Base-by-base conservation (phyloP, 2,113 vertebrate species). In the Bubo blakistoni region DNA sequence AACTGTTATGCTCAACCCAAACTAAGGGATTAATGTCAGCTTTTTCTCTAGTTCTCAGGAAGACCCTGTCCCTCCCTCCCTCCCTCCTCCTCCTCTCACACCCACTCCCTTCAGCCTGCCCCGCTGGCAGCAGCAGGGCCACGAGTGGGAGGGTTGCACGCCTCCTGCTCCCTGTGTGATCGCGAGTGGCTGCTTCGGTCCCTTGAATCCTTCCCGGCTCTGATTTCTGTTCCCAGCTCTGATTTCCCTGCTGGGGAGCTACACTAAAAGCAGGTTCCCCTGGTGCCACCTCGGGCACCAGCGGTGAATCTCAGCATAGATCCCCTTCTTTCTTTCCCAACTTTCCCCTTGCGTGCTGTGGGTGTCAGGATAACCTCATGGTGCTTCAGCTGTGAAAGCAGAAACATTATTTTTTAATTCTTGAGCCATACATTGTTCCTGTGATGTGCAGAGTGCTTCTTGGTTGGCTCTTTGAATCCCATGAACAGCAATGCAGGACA, bases 321-420 rank as follows among this genome's bases (percentile, higher is more conserved):
- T 20, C 7, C 18, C 3, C 20, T 58, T 80, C 11, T 11, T 69
- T 30, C 76, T 51, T 81, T 13, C 70, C 55, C 27, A 34, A 1
- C 32, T 49, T 63, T 55, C 15, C 16, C 42, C 13, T 29, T 7
- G 7, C 0, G 1, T 8, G 6, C 32, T 42, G 38, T 6, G 49
- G 6, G 14, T 52, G 58, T 44, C 0, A 1, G 44, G 24, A n/a
- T 49, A 61, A 57, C 18, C 2, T 0, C 24, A 2, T 1, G 0
- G 3, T 5, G 59, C 40, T 49, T 54, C 46, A 25, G 36, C 40
- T 30, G 36, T 7, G 57, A 46, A 63, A 76, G 55, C 5, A 38
- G 52, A 32, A 47, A 11, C 3, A 0, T 6, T 34, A 7, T 24
- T 38, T 73, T 46, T 32, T 29, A 57, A 26, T 59, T 65, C 30